Evolutionary conservation across 2,113 vertebrate genomes (phyloP).

Genomic region (Centropristis striata): DNA sequence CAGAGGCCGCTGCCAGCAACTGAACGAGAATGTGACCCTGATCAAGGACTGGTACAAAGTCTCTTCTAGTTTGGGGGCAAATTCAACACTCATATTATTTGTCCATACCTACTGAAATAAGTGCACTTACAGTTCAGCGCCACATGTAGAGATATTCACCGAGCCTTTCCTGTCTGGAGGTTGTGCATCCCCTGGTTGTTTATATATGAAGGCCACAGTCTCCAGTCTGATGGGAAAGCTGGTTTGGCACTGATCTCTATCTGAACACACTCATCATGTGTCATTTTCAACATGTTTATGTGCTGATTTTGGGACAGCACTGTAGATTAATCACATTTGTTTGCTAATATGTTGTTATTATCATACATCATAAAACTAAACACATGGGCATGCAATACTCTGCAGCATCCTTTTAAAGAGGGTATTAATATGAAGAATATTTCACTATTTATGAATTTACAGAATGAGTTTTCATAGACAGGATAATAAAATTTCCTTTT

Average conservation of each 20-base stretch:
- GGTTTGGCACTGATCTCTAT: constrained; percentile 45
- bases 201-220: constrained; percentile 13
- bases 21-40: constrained; percentile 60
- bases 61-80: constrained; percentile 37
- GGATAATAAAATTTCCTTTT: constrained; percentile 5
- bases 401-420: constrained; percentile 19
- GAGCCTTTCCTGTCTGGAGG: constrained; percentile 41
- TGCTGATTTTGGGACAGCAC: constrained; percentile 44
- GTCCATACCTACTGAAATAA: constrained; percentile 45
- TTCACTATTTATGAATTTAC: constrained; percentile 79
- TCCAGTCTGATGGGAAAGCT: constrained; percentile 42
- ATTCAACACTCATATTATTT: constrained; percentile 39
- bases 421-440: constrained; percentile 55
- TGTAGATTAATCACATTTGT: constrained; percentile 26
- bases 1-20: constrained; percentile 55
- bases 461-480: constrained; percentile 54
- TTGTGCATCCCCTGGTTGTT: constrained; percentile 25
- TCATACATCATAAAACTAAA: constrained; percentile 25
- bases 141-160: constrained; percentile 35
- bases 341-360: constrained; percentile 6
- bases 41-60: constrained; percentile 29
- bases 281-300: constrained; percentile 14
- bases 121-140: constrained; percentile 60
- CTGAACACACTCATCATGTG: constrained; percentile 41
- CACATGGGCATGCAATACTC: constrained; percentile 18